Evolutionary conservation across 1,140 invertebrate species (phyloP), one percentile per base, ranked within the genome.

Genomic region (Riptortus pedestris): DNA sequence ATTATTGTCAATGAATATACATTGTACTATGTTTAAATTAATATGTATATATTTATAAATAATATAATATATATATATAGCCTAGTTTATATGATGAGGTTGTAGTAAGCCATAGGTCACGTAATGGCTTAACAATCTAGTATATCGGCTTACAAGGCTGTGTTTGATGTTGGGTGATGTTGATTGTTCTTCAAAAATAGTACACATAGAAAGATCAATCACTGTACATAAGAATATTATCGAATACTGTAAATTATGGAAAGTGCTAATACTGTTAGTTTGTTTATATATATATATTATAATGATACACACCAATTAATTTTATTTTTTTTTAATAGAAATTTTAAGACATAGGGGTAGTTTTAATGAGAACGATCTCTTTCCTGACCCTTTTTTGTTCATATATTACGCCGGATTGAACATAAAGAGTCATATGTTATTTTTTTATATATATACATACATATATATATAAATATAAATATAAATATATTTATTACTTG

Each of bases 361-460:
- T 55, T 55, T 55, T 55, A 47, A 47, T 47, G 51, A 55, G 51
- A 24, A 24, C 22, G 51, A 55, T 55, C 51, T 55, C 51, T 55
- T 55, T 55, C 51, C 51, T 26, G 59, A 12, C 45, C 38, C 45
- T 62, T 45, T 33, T 33, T 51, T 45, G 38, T 45, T 51, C 43
- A 62, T 16, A 22, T 62, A 12, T 62, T 27, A 62, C 24, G 22
- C 29, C 45, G 33, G 38, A 47, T 62, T 27, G 47, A 45, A 48
- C 47, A 47, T 47, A 27, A 48, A 51, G 47, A 62, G 60, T 38
- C 43, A 48, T 27, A 26, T 51, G 43, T 62, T 62, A 62, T 62
- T 62, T 62, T 62, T 62, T 62, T 51, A 62, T 62, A 51, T 62
- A 51, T 48, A 51, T 62, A 55, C 20, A 55, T 14, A n/a, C n/a